Evolutionary conservation across 1,140 invertebrate species (phyloP).

Genomic region (Euura lappo): DNA sequence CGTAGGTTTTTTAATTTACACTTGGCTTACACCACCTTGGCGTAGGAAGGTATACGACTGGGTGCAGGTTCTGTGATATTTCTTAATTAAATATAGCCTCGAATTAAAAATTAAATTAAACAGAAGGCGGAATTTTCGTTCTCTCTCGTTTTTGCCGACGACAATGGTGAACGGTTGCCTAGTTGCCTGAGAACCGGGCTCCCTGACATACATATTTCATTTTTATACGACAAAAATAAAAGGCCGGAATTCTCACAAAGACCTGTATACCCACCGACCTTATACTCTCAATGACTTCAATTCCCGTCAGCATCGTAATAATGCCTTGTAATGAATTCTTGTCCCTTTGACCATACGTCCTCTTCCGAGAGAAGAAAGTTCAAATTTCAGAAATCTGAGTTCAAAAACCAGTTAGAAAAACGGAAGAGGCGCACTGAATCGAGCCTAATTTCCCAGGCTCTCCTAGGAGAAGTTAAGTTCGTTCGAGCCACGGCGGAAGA

Average conservation of each 20-base stretch:
- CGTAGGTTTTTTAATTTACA: slow-evolving; percentile 36
- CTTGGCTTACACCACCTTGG: slow-evolving; percentile 14
- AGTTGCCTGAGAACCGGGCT: background rate
- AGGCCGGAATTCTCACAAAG: background rate
- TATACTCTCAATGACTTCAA: background rate
- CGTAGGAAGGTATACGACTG: slow-evolving; percentile 11
- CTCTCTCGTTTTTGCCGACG: background rate
- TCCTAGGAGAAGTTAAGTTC: background rate
- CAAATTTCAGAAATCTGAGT: too few species aligned
- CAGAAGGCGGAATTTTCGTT: slow-evolving; percentile 40
- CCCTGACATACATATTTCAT: background rate
- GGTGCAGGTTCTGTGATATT: slow-evolving; percentile 45
- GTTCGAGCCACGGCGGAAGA: background rate
- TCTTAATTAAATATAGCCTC: slow-evolving; percentile 57
- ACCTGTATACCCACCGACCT: background rate
- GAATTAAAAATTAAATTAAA: slow-evolving; percentile 57
- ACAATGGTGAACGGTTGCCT: slow-evolving; percentile 2
- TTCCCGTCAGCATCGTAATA: background rate
- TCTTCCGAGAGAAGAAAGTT: too few species aligned
- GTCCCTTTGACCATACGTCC: too few species aligned
- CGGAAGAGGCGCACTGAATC: too few species aligned
- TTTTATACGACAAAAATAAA: background rate
- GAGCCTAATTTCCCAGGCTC: background rate
- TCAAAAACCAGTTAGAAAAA: too few species aligned
- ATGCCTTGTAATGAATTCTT: too few species aligned